Evolutionary conservation across 2,888 invertebrate species (phyloP), one percentile per base, ranked within the genome.

Genomic region (Tanypteryx hageni): DNA sequence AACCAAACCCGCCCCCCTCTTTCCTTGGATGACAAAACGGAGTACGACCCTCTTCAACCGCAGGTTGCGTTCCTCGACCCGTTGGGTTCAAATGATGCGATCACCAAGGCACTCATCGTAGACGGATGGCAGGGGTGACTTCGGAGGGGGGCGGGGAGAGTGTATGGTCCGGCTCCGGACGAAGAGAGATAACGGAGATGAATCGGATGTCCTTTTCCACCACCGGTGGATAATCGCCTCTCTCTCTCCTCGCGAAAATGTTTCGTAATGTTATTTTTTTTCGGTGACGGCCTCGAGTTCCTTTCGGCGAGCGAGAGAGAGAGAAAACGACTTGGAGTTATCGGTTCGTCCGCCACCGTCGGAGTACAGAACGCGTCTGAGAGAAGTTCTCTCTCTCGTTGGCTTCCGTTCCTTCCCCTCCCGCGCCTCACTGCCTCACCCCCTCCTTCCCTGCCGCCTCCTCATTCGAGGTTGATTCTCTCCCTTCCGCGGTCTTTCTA

Each of bases 321-420:
- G 22, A 27, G 76, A 44, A 44, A 44, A 44, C 44, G 44, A 44
- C 3, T 44, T 5, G 44, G 44, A 5, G 5, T 11, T n/a, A 18
- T 11, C 68, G n/a, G 18, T 68, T 18, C 68, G 18, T 68, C 76
- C 76, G 76, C 76, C 76, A 27, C 76, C 76, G 76, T 27, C 76
- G 76, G 27, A 76, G 22, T 76, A 76, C 76, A 76, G 76, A 76
- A 76, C 27, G 76, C 76, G 76, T 76, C 76, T 76, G 76, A 27
- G 76, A 22, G 22, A 13, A 13, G 76, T 76, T 27, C 27, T 27
- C 22, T 27, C 27, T 13, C 76, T 76, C 76, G 11, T 68, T 4
- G 18, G 18, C 16, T 44, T 44, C 44, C 44, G 44, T 44, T 44
- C 44, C 44, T 5, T 44, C 44, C 44, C 44, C 44, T 44, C 44